A percentile compares a stretch with the other conserved stretches of the same genome.
These are phyloP conservation scores for Enteromius viviparus DNA, from an alignment of 2,797 vertebrate species.

Conservation along the genomic window DNA sequence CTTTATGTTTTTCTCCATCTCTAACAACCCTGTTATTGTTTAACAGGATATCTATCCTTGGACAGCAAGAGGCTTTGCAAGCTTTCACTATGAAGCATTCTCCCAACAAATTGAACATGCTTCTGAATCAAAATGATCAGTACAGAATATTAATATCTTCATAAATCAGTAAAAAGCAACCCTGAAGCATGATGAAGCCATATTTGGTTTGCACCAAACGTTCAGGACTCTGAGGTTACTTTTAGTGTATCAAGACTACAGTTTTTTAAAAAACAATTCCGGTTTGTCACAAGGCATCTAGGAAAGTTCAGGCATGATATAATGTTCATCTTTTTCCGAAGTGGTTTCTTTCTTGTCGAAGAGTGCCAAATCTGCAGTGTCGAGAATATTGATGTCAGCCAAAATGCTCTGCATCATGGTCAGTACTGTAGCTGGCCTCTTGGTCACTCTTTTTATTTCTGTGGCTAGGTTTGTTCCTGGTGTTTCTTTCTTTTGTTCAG, in stretches of 20 bases:
- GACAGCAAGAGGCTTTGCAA: background rate
- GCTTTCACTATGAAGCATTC: constrained; percentile 15
- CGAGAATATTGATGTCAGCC: constrained; percentile 29
- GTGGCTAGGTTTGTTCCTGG: background rate
- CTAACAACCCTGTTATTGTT: constrained; percentile 8
- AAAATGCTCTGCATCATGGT: background rate
- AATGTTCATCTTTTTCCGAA: constrained; percentile 1
- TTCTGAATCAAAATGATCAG: background rate
- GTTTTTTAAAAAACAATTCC: background rate
- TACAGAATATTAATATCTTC: constrained; percentile 5
- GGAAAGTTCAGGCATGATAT: constrained; percentile 2
- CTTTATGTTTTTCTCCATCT: constrained; percentile 31
- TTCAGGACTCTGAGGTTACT: constrained; percentile 1
- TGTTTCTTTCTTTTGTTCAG: background rate
- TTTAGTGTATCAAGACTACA: background rate
- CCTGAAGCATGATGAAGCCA: background rate
- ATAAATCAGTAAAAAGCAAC: background rate
- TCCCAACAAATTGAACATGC: background rate
- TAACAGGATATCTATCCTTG: background rate
- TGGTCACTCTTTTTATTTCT: background rate
- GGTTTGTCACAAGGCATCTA: background rate
- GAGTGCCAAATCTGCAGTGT: constrained; percentile 9
- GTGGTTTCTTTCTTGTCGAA: constrained; percentile 7
- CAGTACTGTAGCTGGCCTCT: constrained; percentile 7
- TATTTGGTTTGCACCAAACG: constrained; percentile 20